Evolutionary conservation across 2,113 vertebrate species (phyloP).

Genomic region (Sorex araneus): DNA sequence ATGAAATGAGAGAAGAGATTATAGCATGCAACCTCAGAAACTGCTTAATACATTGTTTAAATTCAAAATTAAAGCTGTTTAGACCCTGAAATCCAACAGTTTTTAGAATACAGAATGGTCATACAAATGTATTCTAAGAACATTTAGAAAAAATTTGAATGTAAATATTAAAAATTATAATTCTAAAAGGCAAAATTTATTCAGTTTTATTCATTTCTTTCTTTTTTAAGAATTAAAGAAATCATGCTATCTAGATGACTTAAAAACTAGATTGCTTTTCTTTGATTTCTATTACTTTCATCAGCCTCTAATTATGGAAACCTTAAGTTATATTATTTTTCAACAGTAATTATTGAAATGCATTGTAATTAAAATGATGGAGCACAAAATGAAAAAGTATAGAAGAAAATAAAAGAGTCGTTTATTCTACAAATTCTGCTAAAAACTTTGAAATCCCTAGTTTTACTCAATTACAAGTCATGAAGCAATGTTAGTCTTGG

Average conservation of each 20-base stretch:
- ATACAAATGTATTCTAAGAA: constrained; percentile 14
- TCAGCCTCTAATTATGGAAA: background rate
- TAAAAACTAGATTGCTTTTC: background rate
- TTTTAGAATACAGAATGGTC: constrained; percentile 1
- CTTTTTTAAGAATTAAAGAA: constrained; percentile 33
- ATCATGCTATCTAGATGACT: background rate
- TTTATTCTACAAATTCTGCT: background rate
- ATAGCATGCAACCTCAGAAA: background rate
- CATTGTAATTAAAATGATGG: constrained; percentile 3
- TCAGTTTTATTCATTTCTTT: background rate
- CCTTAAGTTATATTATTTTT: background rate
- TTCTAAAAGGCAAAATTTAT: background rate
- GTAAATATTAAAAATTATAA: constrained; percentile 14
- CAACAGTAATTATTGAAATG: background rate
- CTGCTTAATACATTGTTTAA: background rate
- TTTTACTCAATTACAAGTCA: constrained; percentile 28
- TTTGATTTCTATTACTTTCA: background rate
- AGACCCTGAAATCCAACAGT: constrained; percentile 3
- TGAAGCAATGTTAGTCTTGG: background rate
- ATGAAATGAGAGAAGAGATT: constrained; percentile 19
- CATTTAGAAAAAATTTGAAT: background rate
- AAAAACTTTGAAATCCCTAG: background rate
- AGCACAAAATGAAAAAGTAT: background rate
- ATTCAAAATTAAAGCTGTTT: constrained; percentile 41
- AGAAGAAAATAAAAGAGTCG: background rate